Conservation (phyloP, 1,140 invertebrate species). For the Prorops nasuta region DNA sequence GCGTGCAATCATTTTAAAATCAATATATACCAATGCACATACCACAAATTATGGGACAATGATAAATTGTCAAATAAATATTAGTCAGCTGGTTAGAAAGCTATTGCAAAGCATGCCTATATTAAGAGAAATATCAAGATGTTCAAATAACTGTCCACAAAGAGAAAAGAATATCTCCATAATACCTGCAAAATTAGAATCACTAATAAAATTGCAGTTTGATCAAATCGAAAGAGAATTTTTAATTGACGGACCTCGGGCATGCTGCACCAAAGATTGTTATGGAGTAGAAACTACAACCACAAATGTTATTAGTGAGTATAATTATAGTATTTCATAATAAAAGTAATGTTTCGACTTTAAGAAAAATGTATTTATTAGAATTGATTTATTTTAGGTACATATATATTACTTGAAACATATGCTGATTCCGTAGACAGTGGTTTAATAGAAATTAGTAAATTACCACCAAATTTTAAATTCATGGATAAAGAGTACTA, state of each 20-base stretch:
- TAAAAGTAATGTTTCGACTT: background rate
- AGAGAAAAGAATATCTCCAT: too few species aligned
- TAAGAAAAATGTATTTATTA: background rate
- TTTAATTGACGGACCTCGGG: background rate
- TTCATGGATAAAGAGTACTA: background rate
- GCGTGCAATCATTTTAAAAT: slow-evolving; percentile 6
- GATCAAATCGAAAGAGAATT: background rate
- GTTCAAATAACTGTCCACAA: background rate
- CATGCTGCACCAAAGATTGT: background rate
- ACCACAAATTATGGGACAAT: background rate
- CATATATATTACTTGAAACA: background rate
- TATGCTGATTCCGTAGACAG: background rate
- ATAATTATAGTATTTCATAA: background rate
- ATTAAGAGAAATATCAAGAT: background rate
- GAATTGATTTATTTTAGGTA: background rate
- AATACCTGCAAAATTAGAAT: too few species aligned
- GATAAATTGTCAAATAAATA: background rate
- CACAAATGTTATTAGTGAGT: background rate
- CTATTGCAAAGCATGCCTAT: background rate
- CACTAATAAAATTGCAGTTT: background rate
- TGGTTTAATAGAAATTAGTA: background rate
- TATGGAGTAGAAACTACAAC: background rate
- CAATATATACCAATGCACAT: slow-evolving; percentile 1
- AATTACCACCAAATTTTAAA: background rate
- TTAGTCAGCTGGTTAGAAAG: background rate